These are phyloP conservation scores for Nephrotoma flavescens DNA, from an alignment of 2,888 invertebrate species.

Conservation along the genomic window DNA sequence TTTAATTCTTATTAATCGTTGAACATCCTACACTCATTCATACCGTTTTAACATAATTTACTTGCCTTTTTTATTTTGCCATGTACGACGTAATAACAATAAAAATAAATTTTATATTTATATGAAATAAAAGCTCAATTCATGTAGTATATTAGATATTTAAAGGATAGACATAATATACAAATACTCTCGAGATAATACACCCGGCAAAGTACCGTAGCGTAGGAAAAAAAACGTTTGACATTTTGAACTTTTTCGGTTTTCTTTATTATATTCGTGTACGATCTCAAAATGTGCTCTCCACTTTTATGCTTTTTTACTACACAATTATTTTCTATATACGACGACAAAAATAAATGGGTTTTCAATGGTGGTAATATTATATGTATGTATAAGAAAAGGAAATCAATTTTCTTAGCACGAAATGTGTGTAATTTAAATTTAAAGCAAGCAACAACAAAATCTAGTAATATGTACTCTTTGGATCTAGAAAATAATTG, in stretches of 20 bases:
- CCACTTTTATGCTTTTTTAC: neutral
- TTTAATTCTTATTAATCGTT: neutral
- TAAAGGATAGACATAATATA: neutral
- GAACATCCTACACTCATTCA: neutral
- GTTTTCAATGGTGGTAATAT: neutral
- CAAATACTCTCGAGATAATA: neutral
- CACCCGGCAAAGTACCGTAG: neutral
- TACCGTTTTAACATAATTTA: neutral
- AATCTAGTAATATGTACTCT: neutral
- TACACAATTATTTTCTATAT: neutral
- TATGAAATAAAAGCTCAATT: neutral
- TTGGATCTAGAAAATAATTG: neutral
- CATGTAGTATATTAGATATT: neutral
- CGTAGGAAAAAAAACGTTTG: neutral
- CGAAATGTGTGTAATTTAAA: neutral
- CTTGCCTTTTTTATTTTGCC: neutral
- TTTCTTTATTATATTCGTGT: neutral
- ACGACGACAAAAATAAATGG: neutral
- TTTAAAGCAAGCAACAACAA: neutral
- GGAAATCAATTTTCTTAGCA: neutral
- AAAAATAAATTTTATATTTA: neutral
- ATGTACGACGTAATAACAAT: neutral
- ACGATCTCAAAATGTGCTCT: neutral
- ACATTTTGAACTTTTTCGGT: neutral
- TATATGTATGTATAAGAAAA: neutral